A percentile compares a stretch with the other conserved stretches of the same genome.
These are phyloP conservation scores for Vanessa atalanta DNA, from an alignment of 1,140 invertebrate genomes.

Conservation along the genomic window DNA sequence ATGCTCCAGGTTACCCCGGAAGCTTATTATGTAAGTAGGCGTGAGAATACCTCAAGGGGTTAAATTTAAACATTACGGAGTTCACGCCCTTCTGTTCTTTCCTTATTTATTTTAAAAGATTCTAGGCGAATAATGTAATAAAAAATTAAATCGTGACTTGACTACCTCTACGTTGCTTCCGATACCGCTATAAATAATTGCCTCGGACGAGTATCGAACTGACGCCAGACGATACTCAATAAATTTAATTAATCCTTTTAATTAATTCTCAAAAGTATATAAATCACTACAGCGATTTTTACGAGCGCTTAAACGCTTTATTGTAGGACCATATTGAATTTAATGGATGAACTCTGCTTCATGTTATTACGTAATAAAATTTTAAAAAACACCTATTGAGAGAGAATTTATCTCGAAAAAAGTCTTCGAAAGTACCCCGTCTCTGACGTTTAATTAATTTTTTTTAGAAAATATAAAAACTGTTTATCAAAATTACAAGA, in stretches of 20 bases:
- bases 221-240: constrained; percentile 27
- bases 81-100: too few relatives aligned
- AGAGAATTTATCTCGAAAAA: background rate
- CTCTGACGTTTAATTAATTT: too few relatives aligned
- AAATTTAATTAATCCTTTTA: constrained; percentile 32
- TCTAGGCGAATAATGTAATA: background rate
- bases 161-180: constrained; percentile 2
- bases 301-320: constrained; percentile 36
- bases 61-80: too few relatives aligned
- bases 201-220: constrained; percentile 23
- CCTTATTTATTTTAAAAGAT: too few relatives aligned
- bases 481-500: too few relatives aligned
- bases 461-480: too few relatives aligned
- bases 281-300: constrained; percentile 36
- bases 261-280: constrained; percentile 34
- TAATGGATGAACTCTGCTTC: constrained; percentile 31
- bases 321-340: constrained; percentile 37
- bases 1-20: too few relatives aligned
- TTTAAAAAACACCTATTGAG: background rate
- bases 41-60: too few relatives aligned
- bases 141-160: background rate
- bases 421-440: background rate
- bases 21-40: too few relatives aligned
- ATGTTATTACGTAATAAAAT: constrained; percentile 6
- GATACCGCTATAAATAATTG: constrained; percentile 18